Percentiles rank a stretch among this genome's conserved stretches.
Evolutionary conservation across 2,113 vertebrate genomes (phyloP).

Genomic region (Xyliphius kryptos): DNA sequence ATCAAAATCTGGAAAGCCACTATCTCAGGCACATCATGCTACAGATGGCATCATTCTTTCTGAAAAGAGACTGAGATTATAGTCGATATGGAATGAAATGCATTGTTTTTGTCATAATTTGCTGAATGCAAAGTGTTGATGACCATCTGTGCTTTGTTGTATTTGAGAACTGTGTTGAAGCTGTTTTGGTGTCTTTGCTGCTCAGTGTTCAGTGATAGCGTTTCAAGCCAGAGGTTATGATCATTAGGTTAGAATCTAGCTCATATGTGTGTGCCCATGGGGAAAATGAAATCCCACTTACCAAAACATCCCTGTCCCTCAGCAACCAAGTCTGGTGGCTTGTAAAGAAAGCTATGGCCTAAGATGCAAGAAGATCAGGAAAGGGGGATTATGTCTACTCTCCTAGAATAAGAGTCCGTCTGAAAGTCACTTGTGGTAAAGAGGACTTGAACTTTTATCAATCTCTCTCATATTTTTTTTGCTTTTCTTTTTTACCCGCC

Average conservation of each 20-base stretch:
- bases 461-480: conserved; percentile 45
- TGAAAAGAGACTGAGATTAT: conserved; percentile 26
- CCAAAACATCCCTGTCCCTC: conserved; percentile 54
- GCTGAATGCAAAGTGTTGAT: conserved; percentile 37
- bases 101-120: conserved; percentile 36
- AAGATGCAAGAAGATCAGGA: conserved; percentile 24
- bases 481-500: conserved; percentile 35
- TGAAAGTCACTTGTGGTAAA: conserved; percentile 51
- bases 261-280: conserved; percentile 56
- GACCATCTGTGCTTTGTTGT: conserved; percentile 35
- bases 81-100: conserved; percentile 28
- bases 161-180: conserved; percentile 32
- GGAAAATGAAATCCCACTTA: conserved; percentile 54
- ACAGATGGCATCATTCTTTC: conserved; percentile 28
- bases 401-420: conserved; percentile 59
- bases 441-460: conserved; percentile 60
- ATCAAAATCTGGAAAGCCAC: conserved; percentile 28
- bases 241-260: conserved; percentile 54
- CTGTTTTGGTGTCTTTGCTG: conserved; percentile 7
- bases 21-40: conserved; percentile 15
- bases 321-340: conserved; percentile 27
- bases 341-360: neutral
- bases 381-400: conserved; percentile 62
- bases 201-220: conserved; percentile 42
- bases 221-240: conserved; percentile 52